A percentile compares a stretch with the other conserved stretches of the same genome.
Evolutionary conservation across 2,797 vertebrate genomes (phyloP).

Genomic region (Tinamus major): DNA sequence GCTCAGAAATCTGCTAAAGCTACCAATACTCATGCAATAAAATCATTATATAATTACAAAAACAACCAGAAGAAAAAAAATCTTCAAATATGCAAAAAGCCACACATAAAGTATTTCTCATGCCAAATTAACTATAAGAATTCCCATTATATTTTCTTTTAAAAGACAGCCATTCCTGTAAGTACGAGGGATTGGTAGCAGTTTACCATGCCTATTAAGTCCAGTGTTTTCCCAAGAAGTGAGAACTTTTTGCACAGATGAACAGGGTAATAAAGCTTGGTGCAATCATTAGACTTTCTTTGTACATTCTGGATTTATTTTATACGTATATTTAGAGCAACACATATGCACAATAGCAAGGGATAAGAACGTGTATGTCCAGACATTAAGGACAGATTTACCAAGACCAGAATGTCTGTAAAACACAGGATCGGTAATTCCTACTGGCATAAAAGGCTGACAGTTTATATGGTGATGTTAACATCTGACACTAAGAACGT

Average conservation of each 20-base stretch:
- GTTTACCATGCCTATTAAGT: background rate
- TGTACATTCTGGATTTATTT: background rate
- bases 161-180: background rate
- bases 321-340: background rate
- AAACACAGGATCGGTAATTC: background rate
- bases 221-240: background rate
- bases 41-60: slow-evolving; percentile 18
- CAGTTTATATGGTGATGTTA: background rate
- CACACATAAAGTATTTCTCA: slow-evolving; percentile 18
- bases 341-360: background rate
- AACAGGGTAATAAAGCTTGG: background rate
- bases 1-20: slow-evolving; percentile 7
- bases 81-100: slow-evolving; percentile 5
- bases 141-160: slow-evolving; percentile 21
- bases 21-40: background rate
- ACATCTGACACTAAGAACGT: background rate
- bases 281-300: background rate
- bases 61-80: background rate
- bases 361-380: accelerated
- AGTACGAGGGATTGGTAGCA: background rate
- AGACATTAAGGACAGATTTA: background rate
- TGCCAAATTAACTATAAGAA: background rate
- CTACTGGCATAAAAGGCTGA: background rate
- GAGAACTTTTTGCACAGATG: background rate
- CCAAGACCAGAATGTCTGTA: background rate